These are phyloP conservation scores for Riparia riparia DNA, from an alignment of 2,113 vertebrate genomes.

Conservation along the genomic window DNA sequence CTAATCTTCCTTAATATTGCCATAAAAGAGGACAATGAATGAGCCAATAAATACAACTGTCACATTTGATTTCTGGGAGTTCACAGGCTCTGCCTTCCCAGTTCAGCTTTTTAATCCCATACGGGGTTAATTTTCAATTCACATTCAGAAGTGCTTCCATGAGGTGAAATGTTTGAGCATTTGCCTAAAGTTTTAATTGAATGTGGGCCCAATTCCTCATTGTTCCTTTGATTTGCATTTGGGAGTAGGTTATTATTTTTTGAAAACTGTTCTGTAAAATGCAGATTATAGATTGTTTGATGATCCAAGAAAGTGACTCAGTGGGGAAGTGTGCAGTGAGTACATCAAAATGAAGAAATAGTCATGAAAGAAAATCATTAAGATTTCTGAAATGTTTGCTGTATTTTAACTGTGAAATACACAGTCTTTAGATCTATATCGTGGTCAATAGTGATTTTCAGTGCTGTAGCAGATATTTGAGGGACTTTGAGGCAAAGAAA, in stretches of 20 bases:
- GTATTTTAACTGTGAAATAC: neutral
- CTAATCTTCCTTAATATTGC: neutral
- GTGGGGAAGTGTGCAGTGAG: neutral
- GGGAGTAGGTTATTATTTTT: neutral
- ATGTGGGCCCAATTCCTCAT: neutral
- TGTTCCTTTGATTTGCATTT: neutral
- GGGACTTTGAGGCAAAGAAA: neutral
- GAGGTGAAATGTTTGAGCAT: neutral
- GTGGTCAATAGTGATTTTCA: neutral
- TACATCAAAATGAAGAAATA: neutral
- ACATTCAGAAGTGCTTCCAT: neutral
- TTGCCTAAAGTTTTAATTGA: constrained; percentile 6
- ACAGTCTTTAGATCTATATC: neutral
- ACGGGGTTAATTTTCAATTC: neutral
- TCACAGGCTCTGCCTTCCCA: neutral
- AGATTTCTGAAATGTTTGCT: neutral
- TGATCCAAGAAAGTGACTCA: neutral
- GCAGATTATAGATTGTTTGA: neutral
- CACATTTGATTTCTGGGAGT: neutral
- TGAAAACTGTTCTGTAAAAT: neutral
- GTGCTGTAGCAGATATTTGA: neutral
- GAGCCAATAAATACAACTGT: neutral
- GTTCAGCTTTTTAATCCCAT: neutral
- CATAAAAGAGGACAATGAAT: neutral
- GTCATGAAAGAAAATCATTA: neutral